Percentiles rank a stretch among this genome's conserved stretches.
Conservation (phyloP, 1,140 invertebrate species). For the Venturia canescens region DNA sequence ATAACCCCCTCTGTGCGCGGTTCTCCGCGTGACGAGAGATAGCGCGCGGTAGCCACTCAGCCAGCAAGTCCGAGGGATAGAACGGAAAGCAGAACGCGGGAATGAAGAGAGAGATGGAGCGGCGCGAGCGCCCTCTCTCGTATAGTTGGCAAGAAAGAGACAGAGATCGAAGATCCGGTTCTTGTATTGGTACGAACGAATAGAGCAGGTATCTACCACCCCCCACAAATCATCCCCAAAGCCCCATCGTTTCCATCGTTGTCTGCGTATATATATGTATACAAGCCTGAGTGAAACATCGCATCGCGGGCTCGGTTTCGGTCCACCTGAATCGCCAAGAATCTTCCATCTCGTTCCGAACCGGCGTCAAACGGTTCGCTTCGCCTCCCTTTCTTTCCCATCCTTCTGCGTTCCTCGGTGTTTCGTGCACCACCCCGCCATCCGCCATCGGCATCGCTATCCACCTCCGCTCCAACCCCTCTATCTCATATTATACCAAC, state of each 20-base stretch:
- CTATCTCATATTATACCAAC: constrained; percentile 15
- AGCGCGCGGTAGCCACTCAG: constrained; percentile 68
- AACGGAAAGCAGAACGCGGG: constrained; percentile 27
- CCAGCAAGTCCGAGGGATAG: constrained; percentile 70
- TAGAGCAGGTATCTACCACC: constrained; percentile 23
- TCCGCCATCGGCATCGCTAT: background rate
- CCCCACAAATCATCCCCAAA: background rate
- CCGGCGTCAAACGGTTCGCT: background rate
- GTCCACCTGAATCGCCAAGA: constrained; percentile 5
- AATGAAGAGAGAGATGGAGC: background rate
- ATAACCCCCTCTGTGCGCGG: background rate
- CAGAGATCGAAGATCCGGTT: background rate
- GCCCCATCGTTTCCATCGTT: background rate
- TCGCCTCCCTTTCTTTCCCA: background rate
- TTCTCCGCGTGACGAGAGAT: constrained; percentile 59
- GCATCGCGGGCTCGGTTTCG: background rate
- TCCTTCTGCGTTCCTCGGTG: background rate
- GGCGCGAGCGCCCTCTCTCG: no score
- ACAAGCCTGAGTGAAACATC: constrained; percentile 17
- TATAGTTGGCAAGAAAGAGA: constrained; percentile 1
- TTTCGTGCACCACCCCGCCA: background rate
- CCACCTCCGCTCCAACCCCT: background rate
- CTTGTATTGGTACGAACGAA: constrained; percentile 5
- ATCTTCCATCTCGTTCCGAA: background rate
- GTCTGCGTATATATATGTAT: background rate